Percentiles rank a stretch among this genome's conserved stretches.
These are phyloP conservation scores for Beris chalybata DNA, from an alignment of 2,888 invertebrate genomes.

Conservation along the genomic window DNA sequence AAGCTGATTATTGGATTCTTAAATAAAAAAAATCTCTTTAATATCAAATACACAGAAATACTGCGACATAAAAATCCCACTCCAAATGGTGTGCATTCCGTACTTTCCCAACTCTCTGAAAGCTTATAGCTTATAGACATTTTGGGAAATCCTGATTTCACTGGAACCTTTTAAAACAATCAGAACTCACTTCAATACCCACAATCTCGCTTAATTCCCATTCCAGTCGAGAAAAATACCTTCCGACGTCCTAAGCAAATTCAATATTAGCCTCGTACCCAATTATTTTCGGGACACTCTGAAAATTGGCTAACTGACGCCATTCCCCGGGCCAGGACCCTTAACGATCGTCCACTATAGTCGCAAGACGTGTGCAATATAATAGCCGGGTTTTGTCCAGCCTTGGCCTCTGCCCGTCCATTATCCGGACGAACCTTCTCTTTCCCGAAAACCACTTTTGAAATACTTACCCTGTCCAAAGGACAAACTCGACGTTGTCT, in stretches of 20 bases:
- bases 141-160: too few species aligned
- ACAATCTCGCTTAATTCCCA: slow-evolving; percentile 5
- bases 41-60: too few species aligned
- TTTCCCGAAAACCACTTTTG: slow-evolving; percentile 9
- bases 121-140: too few species aligned
- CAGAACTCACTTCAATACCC: slow-evolving; percentile 2
- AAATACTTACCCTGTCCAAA: slow-evolving; percentile 86
- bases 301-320: neutral
- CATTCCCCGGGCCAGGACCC: neutral
- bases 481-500: slow-evolving; percentile 87
- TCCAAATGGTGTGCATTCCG: too few species aligned
- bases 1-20: too few species aligned
- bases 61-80: too few species aligned
- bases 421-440: neutral
- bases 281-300: neutral
- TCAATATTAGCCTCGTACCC: neutral
- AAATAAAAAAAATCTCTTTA: too few species aligned
- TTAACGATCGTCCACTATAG: neutral
- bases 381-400: neutral
- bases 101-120: too few species aligned
- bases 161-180: too few species aligned
- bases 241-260: neutral
- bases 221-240: neutral
- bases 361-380: neutral
- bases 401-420: neutral